These are phyloP conservation scores for Itoplectis maculator DNA, from an alignment of 2,888 invertebrate species.

Conservation along the genomic window DNA sequence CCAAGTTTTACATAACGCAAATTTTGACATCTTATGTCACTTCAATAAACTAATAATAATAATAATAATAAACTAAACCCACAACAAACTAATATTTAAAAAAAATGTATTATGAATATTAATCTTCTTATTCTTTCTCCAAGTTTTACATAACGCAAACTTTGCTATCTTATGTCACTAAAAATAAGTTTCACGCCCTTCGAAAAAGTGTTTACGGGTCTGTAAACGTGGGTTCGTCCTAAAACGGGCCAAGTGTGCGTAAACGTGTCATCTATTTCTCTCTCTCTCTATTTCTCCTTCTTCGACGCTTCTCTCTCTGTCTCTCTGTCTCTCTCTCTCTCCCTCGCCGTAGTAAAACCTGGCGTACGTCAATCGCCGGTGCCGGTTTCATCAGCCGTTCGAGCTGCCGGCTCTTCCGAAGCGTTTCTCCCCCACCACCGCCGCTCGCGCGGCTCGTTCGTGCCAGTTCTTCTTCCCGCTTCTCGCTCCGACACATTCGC, in stretches of 20 bases:
- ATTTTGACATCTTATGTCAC: too few species aligned
- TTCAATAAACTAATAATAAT: too few species aligned
- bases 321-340: background rate
- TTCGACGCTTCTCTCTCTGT: background rate
- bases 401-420: constrained; percentile 12
- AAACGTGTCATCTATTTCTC: background rate
- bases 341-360: background rate
- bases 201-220: background rate
- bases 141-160: background rate
- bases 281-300: background rate
- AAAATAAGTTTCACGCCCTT: background rate
- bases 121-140: background rate
- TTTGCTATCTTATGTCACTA: background rate
- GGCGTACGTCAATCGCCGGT: constrained; percentile 49
- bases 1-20: too few species aligned
- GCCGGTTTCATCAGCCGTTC: constrained; percentile 60
- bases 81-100: too few species aligned
- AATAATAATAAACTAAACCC: too few species aligned
- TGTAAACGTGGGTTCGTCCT: constrained; percentile 3
- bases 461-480: constrained; percentile 46
- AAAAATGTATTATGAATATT: too few species aligned
- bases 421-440: constrained; percentile 13
- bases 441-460: constrained; percentile 25
- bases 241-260: background rate
- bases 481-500: constrained; percentile 24